Conservation (phyloP, 1,140 invertebrate genomes). For the Lucilia sericata region DNA sequence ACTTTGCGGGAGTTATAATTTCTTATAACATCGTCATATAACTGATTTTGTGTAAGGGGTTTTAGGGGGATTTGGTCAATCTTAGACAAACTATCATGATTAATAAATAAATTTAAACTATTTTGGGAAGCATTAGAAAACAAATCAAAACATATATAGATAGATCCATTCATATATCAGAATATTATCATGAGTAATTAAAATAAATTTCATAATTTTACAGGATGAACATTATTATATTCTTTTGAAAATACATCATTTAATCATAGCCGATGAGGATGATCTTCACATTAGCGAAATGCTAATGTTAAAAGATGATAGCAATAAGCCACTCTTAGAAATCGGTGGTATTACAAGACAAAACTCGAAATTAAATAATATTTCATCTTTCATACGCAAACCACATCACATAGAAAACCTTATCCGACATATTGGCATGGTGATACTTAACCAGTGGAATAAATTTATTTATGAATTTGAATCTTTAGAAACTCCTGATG, state of each 20-base stretch:
- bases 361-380: slow-evolving; percentile 45
- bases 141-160: too few species aligned
- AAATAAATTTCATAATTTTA: background rate
- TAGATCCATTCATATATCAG: too few species aligned
- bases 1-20: too few species aligned
- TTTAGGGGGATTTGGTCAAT: too few species aligned
- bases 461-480: slow-evolving; percentile 83
- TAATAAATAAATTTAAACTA: too few species aligned
- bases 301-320: slow-evolving; percentile 71
- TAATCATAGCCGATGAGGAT: slow-evolving; percentile 77
- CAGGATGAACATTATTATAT: slow-evolving; percentile 74
- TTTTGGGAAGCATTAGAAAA: too few species aligned
- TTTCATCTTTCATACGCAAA: slow-evolving; percentile 68
- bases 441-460: slow-evolving; percentile 81
- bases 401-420: slow-evolving; percentile 77
- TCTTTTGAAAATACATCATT: slow-evolving; percentile 81
- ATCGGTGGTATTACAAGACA: slow-evolving; percentile 44
- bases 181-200: too few species aligned
- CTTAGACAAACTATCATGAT: too few species aligned
- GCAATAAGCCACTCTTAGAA: slow-evolving; percentile 51
- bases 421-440: slow-evolving; percentile 75
- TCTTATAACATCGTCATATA: too few species aligned
- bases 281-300: slow-evolving; percentile 80
- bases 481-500: slow-evolving; percentile 75
- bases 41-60: too few species aligned